Conservation (phyloP, 2,888 invertebrate species). For the Crioceris asparagi region DNA sequence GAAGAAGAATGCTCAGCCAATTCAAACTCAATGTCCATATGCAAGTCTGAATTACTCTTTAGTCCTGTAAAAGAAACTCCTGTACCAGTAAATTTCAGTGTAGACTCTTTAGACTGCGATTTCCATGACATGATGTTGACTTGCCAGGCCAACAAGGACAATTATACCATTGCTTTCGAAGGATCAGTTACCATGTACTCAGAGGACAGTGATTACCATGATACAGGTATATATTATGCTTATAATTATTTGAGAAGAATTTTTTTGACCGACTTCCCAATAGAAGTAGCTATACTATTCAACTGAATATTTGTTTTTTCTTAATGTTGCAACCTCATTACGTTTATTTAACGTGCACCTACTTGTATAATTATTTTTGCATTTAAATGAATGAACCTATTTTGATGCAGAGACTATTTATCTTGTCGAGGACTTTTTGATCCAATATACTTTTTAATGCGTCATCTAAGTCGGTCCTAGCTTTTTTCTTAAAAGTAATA, state of each 20-base stretch:
- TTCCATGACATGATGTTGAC: slow-evolving; percentile 79
- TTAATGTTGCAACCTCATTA: no score
- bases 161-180: slow-evolving; percentile 91
- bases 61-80: slow-evolving; percentile 80
- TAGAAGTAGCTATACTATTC: no score
- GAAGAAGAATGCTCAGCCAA: slow-evolving; percentile 65
- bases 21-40: slow-evolving; percentile 77
- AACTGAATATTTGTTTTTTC: no score
- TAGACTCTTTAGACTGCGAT: slow-evolving; percentile 85
- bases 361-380: neutral
- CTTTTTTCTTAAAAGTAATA: no score
- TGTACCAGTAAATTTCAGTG: slow-evolving; percentile 68
- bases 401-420: no score
- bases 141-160: slow-evolving; percentile 86
- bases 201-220: slow-evolving; percentile 67
- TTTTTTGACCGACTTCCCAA: no score
- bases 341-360: no score
- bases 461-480: no score
- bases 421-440: no score
- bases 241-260: neutral
- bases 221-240: slow-evolving; percentile 29
- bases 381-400: neutral
- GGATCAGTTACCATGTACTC: slow-evolving; percentile 77
- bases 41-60: slow-evolving; percentile 83
- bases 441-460: no score